Conservation (phyloP, 1,140 invertebrate genomes). For the Delia radicum region DNA sequence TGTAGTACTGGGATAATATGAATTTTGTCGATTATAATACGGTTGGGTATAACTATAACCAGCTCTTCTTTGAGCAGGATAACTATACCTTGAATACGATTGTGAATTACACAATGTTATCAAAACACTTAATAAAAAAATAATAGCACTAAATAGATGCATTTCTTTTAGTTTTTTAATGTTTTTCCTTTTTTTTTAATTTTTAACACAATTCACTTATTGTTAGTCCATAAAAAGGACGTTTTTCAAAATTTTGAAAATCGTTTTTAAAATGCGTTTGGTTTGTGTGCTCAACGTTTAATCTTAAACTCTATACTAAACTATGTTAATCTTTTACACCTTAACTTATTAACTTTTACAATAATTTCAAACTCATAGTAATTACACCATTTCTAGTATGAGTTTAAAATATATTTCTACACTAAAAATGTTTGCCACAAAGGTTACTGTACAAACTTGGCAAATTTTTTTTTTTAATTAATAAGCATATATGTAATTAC, state of each 20-base stretch:
- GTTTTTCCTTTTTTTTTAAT: not conserved
- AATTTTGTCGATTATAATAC: not conserved
- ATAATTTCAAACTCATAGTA: too few species aligned
- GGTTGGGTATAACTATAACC: conserved; percentile 9
- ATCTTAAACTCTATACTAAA: not conserved
- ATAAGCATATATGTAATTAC: too few species aligned
- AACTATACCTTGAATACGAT: not conserved
- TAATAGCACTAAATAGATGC: not conserved
- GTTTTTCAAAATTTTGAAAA: not conserved
- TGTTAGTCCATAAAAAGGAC: not conserved
- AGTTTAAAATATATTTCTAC: too few species aligned
- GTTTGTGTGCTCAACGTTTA: conserved; percentile 3
- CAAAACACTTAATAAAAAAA: not conserved
- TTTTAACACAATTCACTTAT: not conserved
- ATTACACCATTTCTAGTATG: too few species aligned
- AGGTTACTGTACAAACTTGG: too few species aligned
- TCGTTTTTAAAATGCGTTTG: not conserved
- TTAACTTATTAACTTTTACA: conserved; percentile 6
- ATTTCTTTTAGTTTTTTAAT: not conserved
- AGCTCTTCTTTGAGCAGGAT: not conserved
- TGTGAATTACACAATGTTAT: not conserved
- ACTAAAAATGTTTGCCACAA: too few species aligned
- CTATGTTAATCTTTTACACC: not conserved
- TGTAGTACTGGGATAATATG: not conserved
- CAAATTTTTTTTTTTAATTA: too few species aligned